These are phyloP conservation scores for Oscheius sp. DNA, from an alignment of 2,888 invertebrate species.

Conservation along the genomic window DNA sequence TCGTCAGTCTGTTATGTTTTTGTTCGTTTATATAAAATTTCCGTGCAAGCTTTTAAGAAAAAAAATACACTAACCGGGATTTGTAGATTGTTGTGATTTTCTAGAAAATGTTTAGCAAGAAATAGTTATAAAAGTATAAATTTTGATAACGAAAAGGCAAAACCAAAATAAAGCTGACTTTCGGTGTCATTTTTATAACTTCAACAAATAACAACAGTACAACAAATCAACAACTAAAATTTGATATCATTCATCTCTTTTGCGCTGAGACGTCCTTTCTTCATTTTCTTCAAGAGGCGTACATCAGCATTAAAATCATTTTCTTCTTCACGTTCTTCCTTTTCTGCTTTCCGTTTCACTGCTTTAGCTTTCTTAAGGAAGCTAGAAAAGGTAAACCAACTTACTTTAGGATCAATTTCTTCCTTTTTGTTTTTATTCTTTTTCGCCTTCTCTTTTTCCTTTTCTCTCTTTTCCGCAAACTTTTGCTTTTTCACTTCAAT, in stretches of 20 bases:
- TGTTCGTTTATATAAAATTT: background rate
- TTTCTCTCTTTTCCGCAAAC: conserved; percentile 42
- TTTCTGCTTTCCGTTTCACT: conserved; percentile 40
- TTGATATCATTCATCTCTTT: conserved; percentile 66
- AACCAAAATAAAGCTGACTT: too few species aligned
- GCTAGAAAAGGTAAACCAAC: background rate
- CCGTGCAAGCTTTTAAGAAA: too few species aligned
- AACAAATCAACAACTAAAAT: conserved; percentile 10
- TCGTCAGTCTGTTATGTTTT: background rate
- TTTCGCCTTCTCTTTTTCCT: conserved; percentile 42
- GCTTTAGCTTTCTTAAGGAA: conserved; percentile 20
- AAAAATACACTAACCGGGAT: too few species aligned
- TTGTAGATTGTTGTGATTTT: too few species aligned
- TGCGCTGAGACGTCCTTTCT: conserved; percentile 71
- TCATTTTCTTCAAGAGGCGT: conserved; percentile 72
- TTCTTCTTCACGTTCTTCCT: conserved; percentile 59
- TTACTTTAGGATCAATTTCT: conserved; percentile 32
- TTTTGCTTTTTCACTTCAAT: conserved; percentile 45
- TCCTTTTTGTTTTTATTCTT: conserved; percentile 34
- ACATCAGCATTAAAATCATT: conserved; percentile 72
- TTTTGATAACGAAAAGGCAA: too few species aligned
- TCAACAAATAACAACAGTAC: conserved; percentile 14
- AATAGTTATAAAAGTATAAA: too few species aligned
- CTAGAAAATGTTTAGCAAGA: too few species aligned
- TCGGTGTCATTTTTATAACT: too few species aligned